A percentile compares a stretch with the other conserved stretches of the same genome.
Evolutionary conservation across 1,140 invertebrate species (phyloP).

Genomic region (Cardiocondyla obscurior): DNA sequence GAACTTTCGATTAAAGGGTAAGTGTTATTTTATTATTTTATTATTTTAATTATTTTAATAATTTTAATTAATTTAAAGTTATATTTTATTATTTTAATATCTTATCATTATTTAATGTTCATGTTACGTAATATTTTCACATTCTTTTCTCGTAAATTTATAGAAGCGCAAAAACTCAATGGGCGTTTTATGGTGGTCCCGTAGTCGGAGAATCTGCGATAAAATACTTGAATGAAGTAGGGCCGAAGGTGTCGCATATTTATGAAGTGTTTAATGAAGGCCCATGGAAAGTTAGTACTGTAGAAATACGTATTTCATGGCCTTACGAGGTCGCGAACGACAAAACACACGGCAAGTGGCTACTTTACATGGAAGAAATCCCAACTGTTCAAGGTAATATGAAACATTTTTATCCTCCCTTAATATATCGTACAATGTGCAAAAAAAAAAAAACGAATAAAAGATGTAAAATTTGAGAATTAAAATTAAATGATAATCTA

Average conservation of each 20-base stretch:
- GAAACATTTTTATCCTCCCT: background rate
- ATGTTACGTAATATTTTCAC: background rate
- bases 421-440: no score
- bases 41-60: no score
- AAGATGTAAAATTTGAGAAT: background rate
- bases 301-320: conserved; percentile 94
- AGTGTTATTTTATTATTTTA: conserved; percentile 65
- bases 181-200: conserved; percentile 93
- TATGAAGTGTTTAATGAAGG: conserved; percentile 95
- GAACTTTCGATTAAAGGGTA: conserved; percentile 93
- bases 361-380: conserved; percentile 93
- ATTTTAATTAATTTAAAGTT: no score
- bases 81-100: no score
- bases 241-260: conserved; percentile 92
- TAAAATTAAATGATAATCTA: background rate
- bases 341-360: conserved; percentile 92
- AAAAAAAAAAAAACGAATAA: background rate
- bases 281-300: conserved; percentile 91
- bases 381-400: conserved; percentile 89
- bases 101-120: background rate
- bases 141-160: conserved; percentile 16
- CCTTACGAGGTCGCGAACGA: conserved; percentile 94
- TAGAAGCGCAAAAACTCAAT: conserved; percentile 83
- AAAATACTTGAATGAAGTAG: conserved; percentile 92
- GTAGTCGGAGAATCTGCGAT: conserved; percentile 93